Evolutionary conservation across 2,113 vertebrate genomes (phyloP), one percentile per base, ranked within the genome.

Genomic region (Ceuthmochares aereus): DNA sequence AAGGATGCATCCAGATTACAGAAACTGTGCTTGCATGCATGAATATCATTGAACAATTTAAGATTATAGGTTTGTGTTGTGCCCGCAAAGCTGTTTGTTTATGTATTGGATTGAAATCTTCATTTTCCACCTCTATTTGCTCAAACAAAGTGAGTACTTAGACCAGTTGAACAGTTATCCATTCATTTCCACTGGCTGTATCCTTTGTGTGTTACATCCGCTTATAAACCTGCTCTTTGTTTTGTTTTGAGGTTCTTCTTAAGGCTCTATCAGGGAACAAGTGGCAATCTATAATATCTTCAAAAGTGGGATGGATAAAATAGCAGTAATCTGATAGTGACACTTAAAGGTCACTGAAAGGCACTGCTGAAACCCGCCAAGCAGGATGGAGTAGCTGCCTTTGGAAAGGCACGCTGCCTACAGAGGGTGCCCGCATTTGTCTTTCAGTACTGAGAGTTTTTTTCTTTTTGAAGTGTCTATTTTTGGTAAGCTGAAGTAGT

Each of bases 241-340:
- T 95, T 91, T 82, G 89, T 89, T 93, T 90, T 75, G 95, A 92
- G 91, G 74, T 87, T 78, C 87, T 96, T 36, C 96, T 95, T 63
- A 27, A 91, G 89, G 52, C 63, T 95, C 74, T 76, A 2, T 81
- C 68, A 49, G 89, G 54, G 68, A 89, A 78, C 69, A 90, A 93
- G 86, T 75, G 66, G 62, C 83, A 75, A 79, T 94, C 95, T 89
- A 64, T 64, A 90, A n/a, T 14, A 84, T 81, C 86, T 68, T 90
- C 64, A 64, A 18, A 94, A 94, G 83, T 43, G 49, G 76, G 85
- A 32, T 93, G 86, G 90, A 58, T 94, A 20, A 93, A 94, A 87
- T 84, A 87, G 86, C 92, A 89, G 90, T 89, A 89, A 94, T 18
- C 73, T 60, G 88, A 94, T 86, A 84, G 54, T 74, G 92, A 75